Conservation (phyloP, 1,140 invertebrate species). For the Aphaenogaster ashmeadi region DNA sequence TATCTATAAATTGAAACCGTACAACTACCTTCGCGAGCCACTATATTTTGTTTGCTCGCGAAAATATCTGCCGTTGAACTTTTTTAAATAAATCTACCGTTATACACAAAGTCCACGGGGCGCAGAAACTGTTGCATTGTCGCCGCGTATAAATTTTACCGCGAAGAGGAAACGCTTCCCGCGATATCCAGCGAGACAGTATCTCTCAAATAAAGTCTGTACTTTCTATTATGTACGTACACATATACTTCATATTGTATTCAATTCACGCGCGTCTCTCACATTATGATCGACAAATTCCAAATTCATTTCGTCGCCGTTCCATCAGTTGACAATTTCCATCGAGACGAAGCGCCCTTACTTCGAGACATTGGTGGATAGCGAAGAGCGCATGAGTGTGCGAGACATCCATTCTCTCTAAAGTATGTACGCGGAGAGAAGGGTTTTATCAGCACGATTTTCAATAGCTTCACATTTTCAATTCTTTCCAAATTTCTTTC, state of each 20-base stretch:
- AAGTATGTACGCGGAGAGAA: background rate
- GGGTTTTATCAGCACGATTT: background rate
- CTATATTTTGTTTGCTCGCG: conserved; percentile 42
- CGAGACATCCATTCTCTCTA: background rate
- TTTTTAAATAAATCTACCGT: conserved; percentile 4
- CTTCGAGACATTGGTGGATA: background rate
- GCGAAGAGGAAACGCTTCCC: background rate
- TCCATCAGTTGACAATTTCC: conserved; percentile 24
- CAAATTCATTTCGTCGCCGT: conserved; percentile 47
- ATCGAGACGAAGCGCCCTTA: background rate
- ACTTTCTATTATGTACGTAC: background rate
- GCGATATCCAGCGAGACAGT: conserved; percentile 18
- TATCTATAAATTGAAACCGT: conserved; percentile 5
- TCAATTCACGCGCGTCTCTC: background rate
- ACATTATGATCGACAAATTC: conserved; percentile 30
- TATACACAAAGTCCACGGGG: background rate
- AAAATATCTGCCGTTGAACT: background rate
- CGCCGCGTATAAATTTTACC: conserved; percentile 20
- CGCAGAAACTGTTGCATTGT: background rate
- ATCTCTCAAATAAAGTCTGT: conserved; percentile 16
- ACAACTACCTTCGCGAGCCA: conserved; percentile 3
- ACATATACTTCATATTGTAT: conserved; percentile 26
- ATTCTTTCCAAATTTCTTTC: background rate
- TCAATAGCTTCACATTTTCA: background rate
- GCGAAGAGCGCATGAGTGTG: conserved; percentile 3